A percentile compares a stretch with the other conserved stretches of the same genome.
Evolutionary conservation across 1,140 invertebrate species (phyloP).

Genomic region (Drosophila azteca): DNA sequence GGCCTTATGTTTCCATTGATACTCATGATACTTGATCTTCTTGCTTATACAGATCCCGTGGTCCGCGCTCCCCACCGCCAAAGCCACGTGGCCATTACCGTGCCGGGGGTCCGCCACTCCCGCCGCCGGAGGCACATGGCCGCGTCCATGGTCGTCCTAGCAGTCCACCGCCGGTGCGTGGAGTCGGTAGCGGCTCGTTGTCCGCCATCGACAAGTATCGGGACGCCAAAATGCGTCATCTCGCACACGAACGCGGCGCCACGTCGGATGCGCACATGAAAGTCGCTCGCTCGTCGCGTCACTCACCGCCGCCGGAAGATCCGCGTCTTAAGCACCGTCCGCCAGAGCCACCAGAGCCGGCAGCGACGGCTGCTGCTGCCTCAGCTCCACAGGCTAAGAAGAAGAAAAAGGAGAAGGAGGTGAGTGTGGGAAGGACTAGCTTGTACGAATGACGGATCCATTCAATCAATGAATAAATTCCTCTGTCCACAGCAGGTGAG

Average conservation of each 20-base stretch:
- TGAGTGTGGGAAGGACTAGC: constrained; percentile 17
- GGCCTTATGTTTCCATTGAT: no score
- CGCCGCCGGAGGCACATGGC: constrained; percentile 70
- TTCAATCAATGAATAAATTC: not conserved
- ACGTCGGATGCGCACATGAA: constrained; percentile 71
- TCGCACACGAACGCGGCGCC: constrained; percentile 67
- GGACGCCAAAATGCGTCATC: constrained; percentile 68
- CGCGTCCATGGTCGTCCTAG: constrained; percentile 71
- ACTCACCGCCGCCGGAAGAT: constrained; percentile 81
- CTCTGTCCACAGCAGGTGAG: constrained; percentile 54
- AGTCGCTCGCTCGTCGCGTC: constrained; percentile 67
- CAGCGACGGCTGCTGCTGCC: constrained; percentile 44
- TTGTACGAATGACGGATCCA: not conserved
- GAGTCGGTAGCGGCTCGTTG: constrained; percentile 31
- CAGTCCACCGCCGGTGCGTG: constrained; percentile 70
- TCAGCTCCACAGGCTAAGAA: constrained; percentile 61
- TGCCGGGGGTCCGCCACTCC: constrained; percentile 57
- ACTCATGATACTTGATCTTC: constrained; percentile 45
- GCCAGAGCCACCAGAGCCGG: constrained; percentile 82
- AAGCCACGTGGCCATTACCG: constrained; percentile 81
- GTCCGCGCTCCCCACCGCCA: constrained; percentile 78
- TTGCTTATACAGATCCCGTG: constrained; percentile 59
- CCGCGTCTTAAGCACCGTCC: constrained; percentile 80
- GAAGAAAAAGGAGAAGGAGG: constrained; percentile 82
- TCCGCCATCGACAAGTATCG: constrained; percentile 75